Evolutionary conservation across 2,888 invertebrate species (phyloP), one percentile per base, ranked within the genome.

Genomic region (Lithophane ornitopus): DNA sequence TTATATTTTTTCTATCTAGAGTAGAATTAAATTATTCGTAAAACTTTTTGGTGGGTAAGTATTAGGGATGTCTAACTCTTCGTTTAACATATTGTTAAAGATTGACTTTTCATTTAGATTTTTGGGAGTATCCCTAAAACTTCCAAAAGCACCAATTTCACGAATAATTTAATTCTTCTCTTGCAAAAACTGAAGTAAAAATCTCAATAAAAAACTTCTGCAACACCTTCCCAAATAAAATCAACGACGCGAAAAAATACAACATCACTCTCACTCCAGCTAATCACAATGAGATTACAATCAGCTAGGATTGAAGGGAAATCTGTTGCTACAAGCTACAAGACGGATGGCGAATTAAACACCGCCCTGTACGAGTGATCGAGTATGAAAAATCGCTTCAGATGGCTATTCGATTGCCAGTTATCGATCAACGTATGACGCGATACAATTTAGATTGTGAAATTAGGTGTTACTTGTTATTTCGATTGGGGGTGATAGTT

Each of bases 271-370:
- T 62, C 63, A 59, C 70, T 84, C 34, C 41, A 69, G 61, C 70
- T 62, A 84, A 84, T 83, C 71, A 81, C 71, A 83, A 85, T 81
- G 82, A 79, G 84, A 84, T 88, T 83, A 82, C 87, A 85, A 89
- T 89, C 80, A 78, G 77, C 81, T 88, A 85, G 84, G 82, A 85
- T 87, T 80, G 86, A 85, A 89, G 87, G 87, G 85, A 88, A 91
- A 91, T 91, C 92, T 94, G 94, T 92, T 87, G 74, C 87, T 93
- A 90, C 90, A 94, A 95, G 95, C 78, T 92, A 89, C 89, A 94
- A 95, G 95, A 95, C 91, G 92, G 93, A 96, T 95, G 91, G 94
- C 91, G 93, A 95, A 94, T 94, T 94, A 94, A 94, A 94, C 89
- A 91, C 93, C 92, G 89, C 85, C 87, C 88, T 88, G 85, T 87